Evolutionary conservation across 2,113 vertebrate genomes (phyloP), one percentile per base, ranked within the genome.

Genomic region (Solea senegalensis): DNA sequence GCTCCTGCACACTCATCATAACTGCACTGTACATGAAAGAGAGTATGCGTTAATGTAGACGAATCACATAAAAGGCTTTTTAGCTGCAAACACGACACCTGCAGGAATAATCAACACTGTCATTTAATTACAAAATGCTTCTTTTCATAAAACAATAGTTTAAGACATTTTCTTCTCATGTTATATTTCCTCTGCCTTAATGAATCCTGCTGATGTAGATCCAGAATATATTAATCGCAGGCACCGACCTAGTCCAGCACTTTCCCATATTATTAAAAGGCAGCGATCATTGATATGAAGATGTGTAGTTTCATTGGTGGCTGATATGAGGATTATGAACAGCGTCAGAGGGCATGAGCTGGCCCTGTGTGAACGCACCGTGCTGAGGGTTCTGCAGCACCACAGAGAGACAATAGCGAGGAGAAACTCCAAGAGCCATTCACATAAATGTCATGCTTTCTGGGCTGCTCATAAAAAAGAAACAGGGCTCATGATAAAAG

Each of bases 321-420:
- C 74, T 89, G 77, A 90, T 89, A 89, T 88, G 84, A 88, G 78
- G 89, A 83, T 87, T 85, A 83, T 90, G 86, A 92, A 92, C 79
- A 88, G 80, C 50, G 75, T 87, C 79, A 83, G 69, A 69, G 87
- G 85, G 79, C 78, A 81, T 41, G 65, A 75, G 72, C 78, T 88
- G 85, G 91, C 82, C 86, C 81, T 53, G 55, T 27, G 48, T 77
- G 81, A 64, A 88, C 74, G 51, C 64, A 63, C 16, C 43, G 69
- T 48, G 52, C 58, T 66, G 57, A 70, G 54, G 74, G 78, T 80
- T 76, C 73, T 69, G 69, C 70, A 66, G 82, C 83, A 81, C 76
- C 62, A 46, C 68, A 44, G 69, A 86, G 60, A 68, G 73, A 88
- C 81, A 88, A 90, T 64, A 61, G 70, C 12, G 26, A 64, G 72